Evolutionary conservation across 1,140 invertebrate genomes (phyloP).

Genomic region (Aphaenogaster floridana): DNA sequence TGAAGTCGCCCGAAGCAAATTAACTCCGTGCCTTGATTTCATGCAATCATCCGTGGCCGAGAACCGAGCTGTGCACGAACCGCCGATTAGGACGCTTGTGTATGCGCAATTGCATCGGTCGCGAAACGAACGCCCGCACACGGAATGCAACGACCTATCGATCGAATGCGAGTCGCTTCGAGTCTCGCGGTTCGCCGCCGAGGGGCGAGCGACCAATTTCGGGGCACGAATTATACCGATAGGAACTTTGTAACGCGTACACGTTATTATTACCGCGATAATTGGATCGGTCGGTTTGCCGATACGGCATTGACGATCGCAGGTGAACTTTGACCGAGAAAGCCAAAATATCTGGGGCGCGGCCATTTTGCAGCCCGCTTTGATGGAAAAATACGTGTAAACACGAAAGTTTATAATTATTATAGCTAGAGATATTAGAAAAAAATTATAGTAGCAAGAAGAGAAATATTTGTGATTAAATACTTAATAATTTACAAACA

Average conservation of each 20-base stretch:
- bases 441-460: background rate
- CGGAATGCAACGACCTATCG: slow-evolving; percentile 67
- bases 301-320: background rate
- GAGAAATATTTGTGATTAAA: background rate
- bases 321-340: background rate
- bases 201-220: slow-evolving; percentile 47
- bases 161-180: slow-evolving; percentile 57
- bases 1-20: slow-evolving; percentile 46
- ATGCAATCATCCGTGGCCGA: slow-evolving; percentile 49
- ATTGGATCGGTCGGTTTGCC: slow-evolving; percentile 21
- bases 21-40: slow-evolving; percentile 60
- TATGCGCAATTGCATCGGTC: slow-evolving; percentile 64
- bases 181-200: slow-evolving; percentile 50
- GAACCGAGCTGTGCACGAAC: slow-evolving; percentile 56
- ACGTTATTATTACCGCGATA: slow-evolving; percentile 45
- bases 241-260: slow-evolving; percentile 42
- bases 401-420: background rate
- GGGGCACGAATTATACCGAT: slow-evolving; percentile 38
- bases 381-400: background rate
- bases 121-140: slow-evolving; percentile 63
- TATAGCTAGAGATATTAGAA: background rate
- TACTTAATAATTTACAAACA: background rate
- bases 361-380: background rate
- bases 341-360: background rate
- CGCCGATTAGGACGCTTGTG: slow-evolving; percentile 60